Base-by-base conservation (phyloP, 2,888 invertebrate genomes). In the Slavum lentiscoides region DNA sequence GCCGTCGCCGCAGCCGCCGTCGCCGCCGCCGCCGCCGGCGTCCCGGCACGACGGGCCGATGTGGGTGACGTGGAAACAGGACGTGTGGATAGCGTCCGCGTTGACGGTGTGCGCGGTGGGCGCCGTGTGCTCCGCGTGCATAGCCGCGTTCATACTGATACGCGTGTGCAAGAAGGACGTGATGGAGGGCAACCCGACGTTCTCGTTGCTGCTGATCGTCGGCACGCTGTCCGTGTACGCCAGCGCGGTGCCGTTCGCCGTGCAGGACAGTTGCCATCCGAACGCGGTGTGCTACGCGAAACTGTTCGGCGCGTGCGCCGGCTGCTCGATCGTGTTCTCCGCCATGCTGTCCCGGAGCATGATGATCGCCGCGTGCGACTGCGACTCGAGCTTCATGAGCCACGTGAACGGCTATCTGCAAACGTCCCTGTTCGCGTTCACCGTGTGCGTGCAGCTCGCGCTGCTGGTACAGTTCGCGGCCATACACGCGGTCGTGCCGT, bases 321-420 rank as follows among this genome's bases (percentile, higher is more conserved):
- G 90, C 58, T 91, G 91, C 82, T 90, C 91, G 30, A 86, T 90
- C 59, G 88, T 90, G 1, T 91, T 92, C 85, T 91, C 92, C 1
- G 86, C 91, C 49, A 87, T 92, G 84, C 86, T 92, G 11, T 89
- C 91, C 15, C 88, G 92, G 21, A 88, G 90, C 2, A 87, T 92
- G 9, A 89, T 92, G 86, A 86, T 92, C 69, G 90, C 91, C 0
- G 91, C 91, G 2, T 90, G 91, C 69, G 91, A 87, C 83, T 84
- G 90, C 82, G 91, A 91, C 82, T 90, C 91, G 0, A 90, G 91
- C 0, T 91, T 92, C 83, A 89, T 91, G 83, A 90, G 91, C 7
- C 92, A 92, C 84, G 89, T 92, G 13, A 91, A 92, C 83, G 92
- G 92, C 6, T 90, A 91, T 62, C 89, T 92, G 11, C 92, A 92